phyloP scores from a whole-genome alignment of 2,797 vertebrate species.

The Aselliscus stoliczkanus region DNA sequence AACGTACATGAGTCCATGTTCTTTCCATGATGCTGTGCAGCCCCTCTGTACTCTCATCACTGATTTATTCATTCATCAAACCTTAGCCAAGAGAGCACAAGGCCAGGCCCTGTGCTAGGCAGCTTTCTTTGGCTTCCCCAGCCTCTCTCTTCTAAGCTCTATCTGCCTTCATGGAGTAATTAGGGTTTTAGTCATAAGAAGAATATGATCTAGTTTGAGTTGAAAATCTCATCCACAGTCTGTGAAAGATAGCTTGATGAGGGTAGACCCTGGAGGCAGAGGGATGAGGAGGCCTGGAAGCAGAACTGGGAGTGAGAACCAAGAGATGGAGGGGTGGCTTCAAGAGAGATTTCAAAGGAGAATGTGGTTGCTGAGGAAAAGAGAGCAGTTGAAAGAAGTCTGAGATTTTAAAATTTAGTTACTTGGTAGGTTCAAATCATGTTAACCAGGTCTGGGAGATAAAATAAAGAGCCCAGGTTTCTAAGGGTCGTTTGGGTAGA shows the following conservation, averaged over 20 bases:
- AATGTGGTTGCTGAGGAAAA: background rate
- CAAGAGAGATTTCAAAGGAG: background rate
- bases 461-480: background rate
- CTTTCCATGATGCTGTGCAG: background rate
- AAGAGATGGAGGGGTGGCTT: background rate
- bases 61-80: background rate
- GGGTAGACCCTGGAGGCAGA: background rate
- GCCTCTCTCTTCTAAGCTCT: background rate
- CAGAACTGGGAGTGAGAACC: background rate
- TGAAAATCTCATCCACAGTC: background rate
- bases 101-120: background rate
- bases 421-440: background rate
- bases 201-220: background rate
- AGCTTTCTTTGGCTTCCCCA: background rate
- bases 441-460: background rate
- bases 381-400: background rate
- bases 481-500: background rate
- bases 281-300: background rate
- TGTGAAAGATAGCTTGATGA: background rate
- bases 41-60: background rate
- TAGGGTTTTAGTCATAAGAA: background rate
- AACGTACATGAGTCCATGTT: accelerated
- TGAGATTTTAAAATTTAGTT: background rate
- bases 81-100: background rate
- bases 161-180: background rate